A percentile compares a stretch with the other conserved stretches of the same genome.
Conservation (phyloP, 2,113 vertebrate species). For the Pterocles orientalis region DNA sequence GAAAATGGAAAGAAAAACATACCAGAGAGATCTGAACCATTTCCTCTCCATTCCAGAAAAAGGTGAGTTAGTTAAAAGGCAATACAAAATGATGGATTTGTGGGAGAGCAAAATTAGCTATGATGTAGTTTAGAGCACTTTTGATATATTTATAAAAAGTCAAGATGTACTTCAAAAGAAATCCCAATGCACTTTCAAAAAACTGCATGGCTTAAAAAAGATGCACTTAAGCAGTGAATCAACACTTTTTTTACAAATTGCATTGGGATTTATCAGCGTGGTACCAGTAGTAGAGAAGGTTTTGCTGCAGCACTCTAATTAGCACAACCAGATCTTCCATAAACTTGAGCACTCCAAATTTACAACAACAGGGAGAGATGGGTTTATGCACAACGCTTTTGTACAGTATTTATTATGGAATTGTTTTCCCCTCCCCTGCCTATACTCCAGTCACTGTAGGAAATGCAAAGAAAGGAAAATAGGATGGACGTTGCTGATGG, state of each 20-base stretch:
- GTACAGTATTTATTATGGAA: not conserved
- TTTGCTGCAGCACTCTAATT: constrained; percentile 46
- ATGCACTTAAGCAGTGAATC: constrained; percentile 30
- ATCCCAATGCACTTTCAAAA: constrained; percentile 11
- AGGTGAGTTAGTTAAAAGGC: not conserved
- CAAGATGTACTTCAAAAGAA: constrained; percentile 59
- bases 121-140: constrained; percentile 40
- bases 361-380: not conserved
- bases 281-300: not conserved
- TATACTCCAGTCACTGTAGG: not conserved
- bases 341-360: not conserved
- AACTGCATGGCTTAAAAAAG: constrained; percentile 25
- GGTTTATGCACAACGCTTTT: not conserved
- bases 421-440: not conserved
- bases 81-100: not conserved
- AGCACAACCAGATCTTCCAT: not conserved
- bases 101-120: constrained; percentile 4
- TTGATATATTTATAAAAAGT: constrained; percentile 58
- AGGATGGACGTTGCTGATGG: not conserved
- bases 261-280: constrained; percentile 33
- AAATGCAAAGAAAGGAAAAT: not conserved
- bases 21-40: not conserved
- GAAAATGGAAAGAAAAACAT: not conserved
- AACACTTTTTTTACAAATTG: not conserved
- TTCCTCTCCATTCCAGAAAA: not conserved